These are phyloP conservation scores for Apolygus lucorum DNA, from an alignment of 1,140 invertebrate species.

Conservation along the genomic window DNA sequence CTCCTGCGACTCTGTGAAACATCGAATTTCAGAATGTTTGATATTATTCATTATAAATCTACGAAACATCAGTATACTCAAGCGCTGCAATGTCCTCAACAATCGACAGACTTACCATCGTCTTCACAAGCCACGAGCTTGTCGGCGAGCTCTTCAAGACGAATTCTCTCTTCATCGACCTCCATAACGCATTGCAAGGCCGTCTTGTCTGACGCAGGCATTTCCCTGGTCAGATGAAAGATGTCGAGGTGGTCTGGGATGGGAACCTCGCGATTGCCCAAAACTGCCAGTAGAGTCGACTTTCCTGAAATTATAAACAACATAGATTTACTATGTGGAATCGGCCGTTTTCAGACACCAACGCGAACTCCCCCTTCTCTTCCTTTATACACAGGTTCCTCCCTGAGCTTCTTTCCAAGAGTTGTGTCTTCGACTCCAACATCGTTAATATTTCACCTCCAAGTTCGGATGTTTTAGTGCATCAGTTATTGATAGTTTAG, in stretches of 20 bases:
- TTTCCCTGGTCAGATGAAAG: constrained; percentile 93
- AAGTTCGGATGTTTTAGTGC: no score
- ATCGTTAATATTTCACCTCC: no score
- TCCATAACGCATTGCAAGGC: constrained; percentile 97
- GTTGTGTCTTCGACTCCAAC: no score
- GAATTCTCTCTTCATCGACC: constrained; percentile 87
- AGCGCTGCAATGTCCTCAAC: background rate
- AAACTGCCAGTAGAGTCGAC: constrained; percentile 81
- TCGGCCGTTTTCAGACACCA: no score
- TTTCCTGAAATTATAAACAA: constrained; percentile 74
- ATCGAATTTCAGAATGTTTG: background rate
- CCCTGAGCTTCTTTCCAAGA: no score
- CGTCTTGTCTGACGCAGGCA: constrained; percentile 86
- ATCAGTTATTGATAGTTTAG: no score
- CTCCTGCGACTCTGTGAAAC: constrained; percentile 69
- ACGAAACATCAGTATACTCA: background rate
- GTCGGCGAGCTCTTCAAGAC: constrained; percentile 89
- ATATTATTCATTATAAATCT: background rate
- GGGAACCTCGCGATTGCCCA: constrained; percentile 90
- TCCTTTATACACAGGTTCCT: no score
- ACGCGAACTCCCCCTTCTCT: no score
- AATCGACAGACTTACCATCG: constrained; percentile 51
- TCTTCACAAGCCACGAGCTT: constrained; percentile 76
- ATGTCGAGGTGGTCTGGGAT: constrained; percentile 97
- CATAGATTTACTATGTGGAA: no score